A percentile compares a stretch with the other conserved stretches of the same genome.
Conservation (phyloP, 2,888 invertebrate species). For the Neria commutata region DNA sequence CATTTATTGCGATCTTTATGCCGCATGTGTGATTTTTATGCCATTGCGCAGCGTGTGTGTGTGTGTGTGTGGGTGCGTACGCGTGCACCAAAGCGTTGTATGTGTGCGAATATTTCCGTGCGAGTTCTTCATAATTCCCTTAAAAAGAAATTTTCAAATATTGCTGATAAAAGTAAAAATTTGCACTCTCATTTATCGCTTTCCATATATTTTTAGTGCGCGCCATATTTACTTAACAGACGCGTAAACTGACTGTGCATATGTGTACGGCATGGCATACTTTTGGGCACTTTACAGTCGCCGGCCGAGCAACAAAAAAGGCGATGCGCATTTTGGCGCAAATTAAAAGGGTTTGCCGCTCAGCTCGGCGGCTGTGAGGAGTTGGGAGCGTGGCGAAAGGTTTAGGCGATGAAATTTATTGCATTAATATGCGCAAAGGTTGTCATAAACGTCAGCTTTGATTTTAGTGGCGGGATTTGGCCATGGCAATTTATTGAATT, state of each 20-base stretch:
- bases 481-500: too few relatives aligned
- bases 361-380: background rate
- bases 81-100: constrained; percentile 1
- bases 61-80: background rate
- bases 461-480: constrained; percentile 25
- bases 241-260: constrained; percentile 2
- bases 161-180: constrained; percentile 52
- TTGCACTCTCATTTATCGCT: constrained; percentile 48
- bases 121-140: background rate
- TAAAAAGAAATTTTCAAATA: constrained; percentile 31
- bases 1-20: constrained; percentile 53
- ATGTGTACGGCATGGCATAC: background rate
- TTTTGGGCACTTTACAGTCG: too few relatives aligned
- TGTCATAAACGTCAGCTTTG: constrained; percentile 47
- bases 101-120: constrained; percentile 1
- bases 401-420: constrained; percentile 45
- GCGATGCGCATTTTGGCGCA: background rate
- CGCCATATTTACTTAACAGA: constrained; percentile 49
- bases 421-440: constrained; percentile 50
- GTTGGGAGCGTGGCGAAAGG: constrained; percentile 19
- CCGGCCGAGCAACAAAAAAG: background rate
- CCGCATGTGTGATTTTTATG: constrained; percentile 2
- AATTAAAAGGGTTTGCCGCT: background rate
- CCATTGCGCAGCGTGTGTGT: too few relatives aligned
- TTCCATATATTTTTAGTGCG: constrained; percentile 46